Conservation (phyloP, 1,140 invertebrate species). For the Heliconius melpomene region DNA sequence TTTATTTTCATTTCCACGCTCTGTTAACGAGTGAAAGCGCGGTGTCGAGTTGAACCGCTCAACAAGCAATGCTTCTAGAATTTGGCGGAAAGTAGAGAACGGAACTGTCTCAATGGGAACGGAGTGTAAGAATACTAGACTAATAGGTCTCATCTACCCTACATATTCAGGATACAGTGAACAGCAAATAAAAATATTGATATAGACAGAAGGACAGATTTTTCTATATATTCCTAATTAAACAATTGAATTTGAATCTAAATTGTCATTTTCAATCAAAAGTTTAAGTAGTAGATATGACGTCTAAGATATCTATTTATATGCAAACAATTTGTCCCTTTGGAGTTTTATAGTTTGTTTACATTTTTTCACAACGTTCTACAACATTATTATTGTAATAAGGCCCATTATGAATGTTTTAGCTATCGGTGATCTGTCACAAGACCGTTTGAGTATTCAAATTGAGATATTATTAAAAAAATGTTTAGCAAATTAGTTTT, state of each 20-base stretch:
- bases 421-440: not conserved
- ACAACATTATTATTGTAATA: conserved; percentile 16
- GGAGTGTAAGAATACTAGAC: not conserved
- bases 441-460: not conserved
- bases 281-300: not conserved
- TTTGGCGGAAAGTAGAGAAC: not conserved
- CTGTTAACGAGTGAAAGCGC: not conserved
- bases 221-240: too few relatives aligned
- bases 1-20: not conserved
- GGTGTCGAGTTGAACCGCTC: too few relatives aligned
- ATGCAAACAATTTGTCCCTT: conserved; percentile 48
- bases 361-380: conserved; percentile 36
- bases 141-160: not conserved
- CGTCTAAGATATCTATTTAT: conserved; percentile 48
- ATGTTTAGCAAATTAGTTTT: not conserved
- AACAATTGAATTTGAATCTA: not conserved
- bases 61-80: too few relatives aligned
- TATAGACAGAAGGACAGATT: too few relatives aligned
- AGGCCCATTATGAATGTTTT: conserved; percentile 21
- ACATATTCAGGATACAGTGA: not conserved
- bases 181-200: not conserved
- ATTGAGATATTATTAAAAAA: not conserved
- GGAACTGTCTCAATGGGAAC: not conserved
- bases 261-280: conserved; percentile 7
- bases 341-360: conserved; percentile 56